Evolutionary conservation across 92 coral and sea anemone species (phyloP), one percentile per base, ranked within the genome.

Genomic region (Metridium senile): DNA sequence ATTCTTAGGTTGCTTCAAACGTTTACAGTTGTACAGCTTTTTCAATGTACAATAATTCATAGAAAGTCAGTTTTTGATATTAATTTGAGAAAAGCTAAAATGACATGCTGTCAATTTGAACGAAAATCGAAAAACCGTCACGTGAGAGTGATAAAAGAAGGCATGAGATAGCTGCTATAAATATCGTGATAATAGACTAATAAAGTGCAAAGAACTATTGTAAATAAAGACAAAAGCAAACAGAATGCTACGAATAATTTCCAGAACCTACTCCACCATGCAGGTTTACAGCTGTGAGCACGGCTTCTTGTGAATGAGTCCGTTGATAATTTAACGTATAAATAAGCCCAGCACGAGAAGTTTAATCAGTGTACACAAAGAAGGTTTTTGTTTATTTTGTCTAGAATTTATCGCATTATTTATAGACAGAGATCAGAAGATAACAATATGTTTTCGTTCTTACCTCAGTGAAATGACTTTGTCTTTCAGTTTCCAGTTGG

Each of bases 401-500:
- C 49, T 39, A 39, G 49, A 39, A 39, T 6, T 4, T 39, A 4
- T 39, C 49, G 49, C 13, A 4, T 6, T 39, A 13, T 39, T 39
- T 4, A 39, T 39, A 39, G 49, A 6, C 6, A 39, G 49, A 54
- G 61, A 54, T 54, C 23, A 6, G 13, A 39, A 6, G 49, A 39
- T 39, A 39, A 39, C 49, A n/a, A n/a, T n/a, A n/a, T n/a, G 49
- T 39, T 39, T 39, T 39, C 49, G 8, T 39, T 39, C 68, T 75
- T 78, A 96, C 99, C 90, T 96, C 96, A 9, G 70, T 79, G 74
- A 78, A 78, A 64, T 89, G 99, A 31, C 86, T 90, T 54, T 92
- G 89, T 33, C 89, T 89, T 68, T 83, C 63, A 26, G 76, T 47
- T 34, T 96, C 93, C 35, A 96, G 79, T 62, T 93, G 93, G 19